These are phyloP conservation scores for Salpingus planirostris DNA, from an alignment of 2,888 invertebrate genomes.

Conservation along the genomic window DNA sequence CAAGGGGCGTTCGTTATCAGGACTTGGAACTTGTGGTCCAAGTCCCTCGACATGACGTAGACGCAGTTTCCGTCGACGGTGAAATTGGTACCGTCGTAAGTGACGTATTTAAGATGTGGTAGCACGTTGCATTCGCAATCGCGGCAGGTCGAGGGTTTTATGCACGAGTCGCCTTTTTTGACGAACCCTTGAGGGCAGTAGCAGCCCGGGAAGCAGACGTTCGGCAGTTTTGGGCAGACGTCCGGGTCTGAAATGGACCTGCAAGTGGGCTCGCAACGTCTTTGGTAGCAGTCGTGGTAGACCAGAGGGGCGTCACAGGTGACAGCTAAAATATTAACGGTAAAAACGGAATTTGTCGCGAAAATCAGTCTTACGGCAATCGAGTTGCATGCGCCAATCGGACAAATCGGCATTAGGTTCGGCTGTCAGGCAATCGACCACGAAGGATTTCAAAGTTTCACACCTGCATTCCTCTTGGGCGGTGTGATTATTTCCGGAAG, in stretches of 20 bases:
- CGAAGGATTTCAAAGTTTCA: slow-evolving; percentile 57
- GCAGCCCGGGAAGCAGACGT: slow-evolving; percentile 73
- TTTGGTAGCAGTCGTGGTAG: slow-evolving; percentile 74
- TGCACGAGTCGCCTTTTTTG: slow-evolving; percentile 58
- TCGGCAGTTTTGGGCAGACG: slow-evolving; percentile 54
- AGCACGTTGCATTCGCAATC: slow-evolving; percentile 67
- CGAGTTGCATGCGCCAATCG: slow-evolving; percentile 60
- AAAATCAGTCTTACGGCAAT: slow-evolving; percentile 53
- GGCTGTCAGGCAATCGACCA: slow-evolving; percentile 62
- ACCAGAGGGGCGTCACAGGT: slow-evolving; percentile 66
- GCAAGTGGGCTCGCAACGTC: slow-evolving; percentile 72
- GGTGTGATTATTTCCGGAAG: slow-evolving; percentile 27
- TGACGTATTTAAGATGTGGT: slow-evolving; percentile 72
- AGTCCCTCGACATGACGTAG: slow-evolving; percentile 65
- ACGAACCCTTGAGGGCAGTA: slow-evolving; percentile 72
- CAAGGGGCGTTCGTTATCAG: slow-evolving; percentile 66
- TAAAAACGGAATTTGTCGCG: neutral
- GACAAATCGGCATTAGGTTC: slow-evolving; percentile 55
- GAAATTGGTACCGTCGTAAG: slow-evolving; percentile 72
- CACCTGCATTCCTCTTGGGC: slow-evolving; percentile 54
- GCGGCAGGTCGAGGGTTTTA: slow-evolving; percentile 61
- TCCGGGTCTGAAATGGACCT: slow-evolving; percentile 49
- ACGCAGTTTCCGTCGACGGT: slow-evolving; percentile 80
- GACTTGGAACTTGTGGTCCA: slow-evolving; percentile 49
- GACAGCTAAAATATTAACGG: slow-evolving; percentile 44